phyloP scores from a whole-genome alignment of 2,113 vertebrate species.

The Ivindomyrus marchei region DNA sequence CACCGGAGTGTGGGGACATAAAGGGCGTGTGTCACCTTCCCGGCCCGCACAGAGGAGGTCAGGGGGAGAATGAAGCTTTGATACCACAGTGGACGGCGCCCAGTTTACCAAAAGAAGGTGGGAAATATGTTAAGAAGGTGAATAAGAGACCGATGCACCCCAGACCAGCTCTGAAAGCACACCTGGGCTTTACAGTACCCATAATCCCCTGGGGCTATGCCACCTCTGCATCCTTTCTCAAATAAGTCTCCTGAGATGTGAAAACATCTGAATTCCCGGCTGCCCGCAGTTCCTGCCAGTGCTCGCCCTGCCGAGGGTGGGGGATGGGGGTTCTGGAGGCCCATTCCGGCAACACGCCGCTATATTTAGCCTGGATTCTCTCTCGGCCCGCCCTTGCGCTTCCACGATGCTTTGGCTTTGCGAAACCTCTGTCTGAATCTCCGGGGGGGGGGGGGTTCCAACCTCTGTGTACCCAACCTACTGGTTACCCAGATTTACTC shows the following conservation, averaged over 20 bases:
- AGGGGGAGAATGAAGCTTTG: not conserved
- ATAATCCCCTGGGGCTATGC: not conserved
- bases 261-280: not conserved
- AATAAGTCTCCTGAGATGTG: not conserved
- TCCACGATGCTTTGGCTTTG: not conserved
- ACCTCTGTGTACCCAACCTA: not conserved
- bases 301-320: not conserved
- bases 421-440: not conserved
- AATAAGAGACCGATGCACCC: not conserved
- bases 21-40: not conserved
- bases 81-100: not conserved
- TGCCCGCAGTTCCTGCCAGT: not conserved
- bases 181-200: not conserved
- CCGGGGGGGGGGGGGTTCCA: not conserved
- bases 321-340: not conserved
- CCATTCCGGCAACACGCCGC: not conserved
- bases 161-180: not conserved
- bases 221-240: not conserved
- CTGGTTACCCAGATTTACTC: not conserved
- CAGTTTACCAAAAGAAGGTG: not conserved
- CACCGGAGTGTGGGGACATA: not conserved
- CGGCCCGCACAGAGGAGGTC: not conserved
- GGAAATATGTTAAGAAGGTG: not conserved
- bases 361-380: slow-evolving; percentile 5
- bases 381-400: not conserved